Base-by-base conservation (phyloP, 2,797 vertebrate genomes). In the Cyclura pinguis region DNA sequence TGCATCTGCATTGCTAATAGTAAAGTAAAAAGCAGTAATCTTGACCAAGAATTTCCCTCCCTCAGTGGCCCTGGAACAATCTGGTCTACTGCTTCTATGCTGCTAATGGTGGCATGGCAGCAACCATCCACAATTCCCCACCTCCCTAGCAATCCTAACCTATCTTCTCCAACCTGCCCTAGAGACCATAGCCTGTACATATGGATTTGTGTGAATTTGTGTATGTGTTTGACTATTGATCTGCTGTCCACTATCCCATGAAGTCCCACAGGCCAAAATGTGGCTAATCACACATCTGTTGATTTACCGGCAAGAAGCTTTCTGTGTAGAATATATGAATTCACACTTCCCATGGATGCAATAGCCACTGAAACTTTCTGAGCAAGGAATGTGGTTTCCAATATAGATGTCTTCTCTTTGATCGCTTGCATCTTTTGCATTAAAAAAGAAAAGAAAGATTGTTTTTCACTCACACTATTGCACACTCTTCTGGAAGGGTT, bases 281-380 rank as follows among this genome's bases (percentile, higher is more conserved):
- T 78, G 50, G 77, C 12, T 10, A 50, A 78, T 47, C 7, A 1
- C 24, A 27, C 9, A 6, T 47, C 24, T 29, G 35, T 38, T 86
- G 27, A 91, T 98, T 96, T 94, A 99, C 99, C 98, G 98, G 97
- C 99, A 99, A 96, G 97, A 98, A 96, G 98, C 98, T 94, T 97
- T 98, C 97, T 98, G 98, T 96, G 97, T 98, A 86, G 98, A 97
- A 96, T 98, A 98, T 94, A 98, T 98, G 95, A 99, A 98, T 97
- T 99, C 98, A 94, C 99, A 99, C 89, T 98, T 98, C 73, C 99
- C 99, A 57, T 99, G 98, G 91, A 98, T 98, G 88, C 99, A 99
- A 96, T 98, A 98, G 90, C 97, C 97, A n/a, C 97, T 97, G 96
- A 98, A 98, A 96, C 97, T 98, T 95, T 99, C 98, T 69, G 98